These are phyloP conservation scores for Sebastolobus altivelis DNA, from an alignment of 2,797 vertebrate species.

Conservation along the genomic window DNA sequence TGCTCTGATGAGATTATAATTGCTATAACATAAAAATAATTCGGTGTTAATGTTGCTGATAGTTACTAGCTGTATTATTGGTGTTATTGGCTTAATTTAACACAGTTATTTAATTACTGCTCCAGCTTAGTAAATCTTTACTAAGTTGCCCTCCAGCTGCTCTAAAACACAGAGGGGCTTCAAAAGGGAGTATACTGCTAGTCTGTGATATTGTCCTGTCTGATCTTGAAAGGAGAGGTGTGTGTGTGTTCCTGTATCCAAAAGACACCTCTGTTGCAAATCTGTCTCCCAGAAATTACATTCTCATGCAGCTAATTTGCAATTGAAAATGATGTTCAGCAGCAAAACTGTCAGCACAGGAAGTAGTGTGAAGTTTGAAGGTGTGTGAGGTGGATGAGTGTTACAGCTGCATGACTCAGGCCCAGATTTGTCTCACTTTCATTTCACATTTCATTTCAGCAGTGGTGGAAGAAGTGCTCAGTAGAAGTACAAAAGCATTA, in stretches of 20 bases:
- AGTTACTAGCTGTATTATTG: conserved; percentile 16
- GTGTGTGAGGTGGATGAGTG: conserved; percentile 13
- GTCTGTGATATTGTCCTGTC: conserved; percentile 21
- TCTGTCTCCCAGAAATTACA: conserved; percentile 1
- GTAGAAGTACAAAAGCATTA: background rate
- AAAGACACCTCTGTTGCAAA: background rate
- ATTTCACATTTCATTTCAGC: background rate
- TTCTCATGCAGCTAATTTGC: conserved; percentile 1
- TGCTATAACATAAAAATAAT: conserved; percentile 5
- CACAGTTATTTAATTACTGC: conserved; percentile 41
- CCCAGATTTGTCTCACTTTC: conserved; percentile 3
- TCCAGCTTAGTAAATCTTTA: conserved; percentile 4
- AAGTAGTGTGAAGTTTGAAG: background rate
- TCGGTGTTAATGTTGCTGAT: conserved; percentile 2
- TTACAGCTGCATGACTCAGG: conserved; percentile 16
- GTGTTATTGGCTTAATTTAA: conserved; percentile 40
- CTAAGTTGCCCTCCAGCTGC: conserved; percentile 18
- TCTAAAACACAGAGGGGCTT: conserved; percentile 8
- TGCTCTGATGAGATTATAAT: background rate
- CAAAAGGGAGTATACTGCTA: conserved; percentile 16
- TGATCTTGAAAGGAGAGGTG: conserved; percentile 25
- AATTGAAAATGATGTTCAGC: background rate
- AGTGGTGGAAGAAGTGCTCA: background rate
- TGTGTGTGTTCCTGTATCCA: background rate
- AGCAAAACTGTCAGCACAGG: background rate